Evolutionary conservation across 2,797 vertebrate genomes (phyloP), one percentile per base, ranked within the genome.

Genomic region (Scleropages formosus): DNA sequence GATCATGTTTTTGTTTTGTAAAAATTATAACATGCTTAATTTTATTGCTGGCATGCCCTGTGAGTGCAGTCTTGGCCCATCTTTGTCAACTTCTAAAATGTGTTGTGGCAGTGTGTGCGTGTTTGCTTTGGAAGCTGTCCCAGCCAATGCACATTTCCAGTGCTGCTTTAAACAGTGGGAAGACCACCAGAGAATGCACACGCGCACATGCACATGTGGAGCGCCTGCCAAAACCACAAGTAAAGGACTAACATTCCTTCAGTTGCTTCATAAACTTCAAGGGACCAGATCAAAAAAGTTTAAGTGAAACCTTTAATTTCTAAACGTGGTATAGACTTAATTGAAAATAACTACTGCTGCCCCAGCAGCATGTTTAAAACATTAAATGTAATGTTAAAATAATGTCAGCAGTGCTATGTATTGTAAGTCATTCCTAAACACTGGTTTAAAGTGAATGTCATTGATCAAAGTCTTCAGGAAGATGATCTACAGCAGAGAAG

Each of bases 221-320:
- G 88, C 85, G 84, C 82, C 88, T 92, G 91, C 91, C 92, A 93
- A 93, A 93, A 92, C 93, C 91, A 92, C 92, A 93, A 93, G 90
- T 90, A 87, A 93, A 86, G 89, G 84, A 26, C 83, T 87, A 87
- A 87, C 90, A 91, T 90, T 91, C 90, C 89, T 89, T 85, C 85
- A 83, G 87, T 91, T 90, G 92, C 91, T 90, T 87, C 88, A 88
- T 81, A 82, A 87, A 85, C 84, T 73, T 82, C 82, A 86, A 85
- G 87, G 83, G 88, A 84, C 73, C 67, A 84, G 83, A 89, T 26
- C 79, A 84, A 83, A 84, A 87, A 80, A 78, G 82, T 70, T 78
- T 76, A 68, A 47, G 78, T 78, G 80, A 81, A 83, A 80, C 81
- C 84, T 80, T 80, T 72, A 39, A 72, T 80, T 75, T 79, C 61